Conservation (phyloP, 1,140 invertebrate genomes). For the Saxidomus purpurata region DNA sequence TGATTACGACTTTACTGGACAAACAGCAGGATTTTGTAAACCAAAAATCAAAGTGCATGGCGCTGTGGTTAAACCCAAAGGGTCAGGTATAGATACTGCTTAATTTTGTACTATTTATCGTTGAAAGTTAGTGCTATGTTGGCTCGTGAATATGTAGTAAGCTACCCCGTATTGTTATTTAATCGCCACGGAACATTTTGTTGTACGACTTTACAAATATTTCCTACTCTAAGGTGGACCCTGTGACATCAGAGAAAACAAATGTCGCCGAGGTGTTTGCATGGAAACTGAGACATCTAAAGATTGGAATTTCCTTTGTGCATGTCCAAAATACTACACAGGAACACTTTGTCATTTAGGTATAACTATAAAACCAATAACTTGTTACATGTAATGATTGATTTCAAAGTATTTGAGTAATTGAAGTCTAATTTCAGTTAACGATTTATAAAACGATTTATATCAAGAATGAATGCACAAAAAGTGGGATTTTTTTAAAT, state of each 20-base stretch:
- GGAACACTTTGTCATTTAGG: not conserved
- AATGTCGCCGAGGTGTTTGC: not conserved
- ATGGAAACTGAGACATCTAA: not conserved
- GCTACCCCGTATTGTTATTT: no score
- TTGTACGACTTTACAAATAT: no score
- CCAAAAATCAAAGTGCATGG: slow-evolving; percentile 8
- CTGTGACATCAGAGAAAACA: not conserved
- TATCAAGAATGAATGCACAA: no score
- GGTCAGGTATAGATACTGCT: not conserved
- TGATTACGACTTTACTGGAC: not conserved
- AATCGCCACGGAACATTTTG: no score
- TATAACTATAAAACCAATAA: not conserved
- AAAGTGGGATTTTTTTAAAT: no score
- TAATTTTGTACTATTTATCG: no score
- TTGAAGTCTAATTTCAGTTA: no score
- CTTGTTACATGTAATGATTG: no score
- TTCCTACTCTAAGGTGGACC: not conserved
- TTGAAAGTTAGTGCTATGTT: no score
- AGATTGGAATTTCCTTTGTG: not conserved
- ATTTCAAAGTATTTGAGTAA: no score
- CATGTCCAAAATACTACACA: not conserved
- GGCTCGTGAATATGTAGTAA: no score
- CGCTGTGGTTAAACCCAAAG: not conserved
- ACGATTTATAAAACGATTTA: no score
- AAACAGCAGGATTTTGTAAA: not conserved